Conservation (phyloP, 2,888 invertebrate genomes). For the Urechis unicinctus region DNA sequence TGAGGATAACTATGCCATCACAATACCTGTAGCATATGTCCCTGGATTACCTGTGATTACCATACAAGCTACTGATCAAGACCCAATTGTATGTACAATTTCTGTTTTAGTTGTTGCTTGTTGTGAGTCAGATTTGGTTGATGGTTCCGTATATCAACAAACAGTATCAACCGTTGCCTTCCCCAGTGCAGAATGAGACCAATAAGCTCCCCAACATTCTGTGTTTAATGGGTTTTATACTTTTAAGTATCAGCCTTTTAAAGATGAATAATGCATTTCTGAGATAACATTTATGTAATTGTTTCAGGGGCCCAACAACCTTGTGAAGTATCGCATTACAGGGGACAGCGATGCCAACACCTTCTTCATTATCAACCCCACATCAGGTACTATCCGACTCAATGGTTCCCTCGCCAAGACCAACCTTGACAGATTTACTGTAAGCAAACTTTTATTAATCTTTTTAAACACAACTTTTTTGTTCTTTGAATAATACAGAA, state of each 20-base stretch:
- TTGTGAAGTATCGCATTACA: slow-evolving; percentile 26
- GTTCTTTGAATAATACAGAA: too few relatives aligned
- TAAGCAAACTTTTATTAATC: slow-evolving; percentile 23
- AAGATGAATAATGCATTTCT: neutral
- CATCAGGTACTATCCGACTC: slow-evolving; percentile 20
- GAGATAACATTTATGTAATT: neutral
- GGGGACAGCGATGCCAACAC: slow-evolving; percentile 15
- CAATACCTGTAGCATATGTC: slow-evolving; percentile 27
- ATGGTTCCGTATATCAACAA: too few relatives aligned
- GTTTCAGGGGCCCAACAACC: slow-evolving; percentile 36
- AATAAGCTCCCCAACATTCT: too few relatives aligned
- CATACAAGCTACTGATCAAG: slow-evolving; percentile 25
- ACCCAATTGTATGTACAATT: slow-evolving; percentile 19
- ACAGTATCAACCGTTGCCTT: too few relatives aligned
- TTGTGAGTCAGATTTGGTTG: neutral
- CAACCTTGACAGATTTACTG: slow-evolving; percentile 23
- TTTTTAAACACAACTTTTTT: too few relatives aligned
- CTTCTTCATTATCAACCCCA: slow-evolving; percentile 27
- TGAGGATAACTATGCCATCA: slow-evolving; percentile 16
- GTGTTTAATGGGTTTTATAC: too few relatives aligned
- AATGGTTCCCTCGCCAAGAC: slow-evolving; percentile 23
- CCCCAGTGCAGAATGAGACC: too few relatives aligned
- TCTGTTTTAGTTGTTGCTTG: neutral
- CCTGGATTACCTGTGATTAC: slow-evolving; percentile 26
- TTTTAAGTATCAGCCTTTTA: neutral